phyloP scores from a whole-genome alignment of 2,113 vertebrate genomes.

The Enhydra lutris region DNA sequence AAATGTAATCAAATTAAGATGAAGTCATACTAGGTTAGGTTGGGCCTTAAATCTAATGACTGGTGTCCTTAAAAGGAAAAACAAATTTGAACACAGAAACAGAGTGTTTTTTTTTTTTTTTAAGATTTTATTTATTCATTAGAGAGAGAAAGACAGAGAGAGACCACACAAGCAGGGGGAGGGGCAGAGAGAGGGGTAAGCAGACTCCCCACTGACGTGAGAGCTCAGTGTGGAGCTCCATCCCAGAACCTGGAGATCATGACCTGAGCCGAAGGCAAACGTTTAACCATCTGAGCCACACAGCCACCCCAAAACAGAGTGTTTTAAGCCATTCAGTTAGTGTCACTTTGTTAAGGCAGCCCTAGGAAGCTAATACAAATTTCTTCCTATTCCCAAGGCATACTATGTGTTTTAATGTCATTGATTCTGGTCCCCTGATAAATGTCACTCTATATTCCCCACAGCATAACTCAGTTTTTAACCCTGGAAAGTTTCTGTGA shows the following conservation, averaged over 20 bases:
- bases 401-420: neutral
- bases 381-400: neutral
- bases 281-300: no score
- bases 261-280: no score
- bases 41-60: neutral
- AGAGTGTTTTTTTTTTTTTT: neutral
- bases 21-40: neutral
- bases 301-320: neutral
- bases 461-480: neutral
- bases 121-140: no score
- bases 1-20: neutral
- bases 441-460: neutral
- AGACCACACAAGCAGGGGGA: no score
- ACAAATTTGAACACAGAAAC: neutral
- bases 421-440: neutral
- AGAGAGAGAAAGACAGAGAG: no score
- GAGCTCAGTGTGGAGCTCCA: no score
- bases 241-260: no score
- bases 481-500: neutral
- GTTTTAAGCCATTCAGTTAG: neutral
- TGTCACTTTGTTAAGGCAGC: neutral
- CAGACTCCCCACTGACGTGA: no score
- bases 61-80: neutral
- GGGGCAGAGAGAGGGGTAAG: no score
- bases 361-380: neutral